Evolutionary conservation across 2,113 vertebrate genomes (phyloP), one percentile per base, ranked within the genome.

Genomic region (Zonotrichia leucophrys): DNA sequence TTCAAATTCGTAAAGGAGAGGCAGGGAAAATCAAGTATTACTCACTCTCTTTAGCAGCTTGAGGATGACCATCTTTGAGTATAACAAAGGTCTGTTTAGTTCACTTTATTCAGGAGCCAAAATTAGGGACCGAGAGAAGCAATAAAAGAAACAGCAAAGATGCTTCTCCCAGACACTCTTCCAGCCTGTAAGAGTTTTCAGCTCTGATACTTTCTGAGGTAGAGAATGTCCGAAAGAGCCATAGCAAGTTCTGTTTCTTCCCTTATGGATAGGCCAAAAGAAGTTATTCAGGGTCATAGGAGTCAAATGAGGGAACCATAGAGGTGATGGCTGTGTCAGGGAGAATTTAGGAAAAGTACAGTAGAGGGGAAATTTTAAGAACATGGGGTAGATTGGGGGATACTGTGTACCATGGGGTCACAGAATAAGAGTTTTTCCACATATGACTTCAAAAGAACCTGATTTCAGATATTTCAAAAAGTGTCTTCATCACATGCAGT

Each of bases 381-480:
- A 70, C 15, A 19, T 20, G 30, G 42, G 4, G 21, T 76, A 76
- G 62, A 53, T 44, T n/a, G 19, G n/a, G 24, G 17, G 15, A 46
- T 68, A 62, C 28, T 35, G 14, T 42, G 30, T 74, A 47, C 33
- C 16, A 69, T 0, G 0, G 25, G 37, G n/a, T 41, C 37, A 30
- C 19, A 62, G 49, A 72, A 84, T 47, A 70, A 75, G 35, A 50
- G 9, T 22, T 90, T 90, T 94, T 63, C 33, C 6, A 75, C 18
- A 17, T 35, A 9, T 39, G n/a, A 58, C 42, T 94, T 95, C 62
- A 90, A 77, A 91, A 84, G 27, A 49, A 83, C 72, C 37, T 31
- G 55, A 79, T 87, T 55, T 79, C 75, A 87, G 58, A 76, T 73
- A 73, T 89, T 92, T 94, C 66, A 95, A 66, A 84, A 78, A 52